These are phyloP conservation scores for Oreochromis mossambicus DNA, from an alignment of 2,797 vertebrate species.

Conservation along the genomic window DNA sequence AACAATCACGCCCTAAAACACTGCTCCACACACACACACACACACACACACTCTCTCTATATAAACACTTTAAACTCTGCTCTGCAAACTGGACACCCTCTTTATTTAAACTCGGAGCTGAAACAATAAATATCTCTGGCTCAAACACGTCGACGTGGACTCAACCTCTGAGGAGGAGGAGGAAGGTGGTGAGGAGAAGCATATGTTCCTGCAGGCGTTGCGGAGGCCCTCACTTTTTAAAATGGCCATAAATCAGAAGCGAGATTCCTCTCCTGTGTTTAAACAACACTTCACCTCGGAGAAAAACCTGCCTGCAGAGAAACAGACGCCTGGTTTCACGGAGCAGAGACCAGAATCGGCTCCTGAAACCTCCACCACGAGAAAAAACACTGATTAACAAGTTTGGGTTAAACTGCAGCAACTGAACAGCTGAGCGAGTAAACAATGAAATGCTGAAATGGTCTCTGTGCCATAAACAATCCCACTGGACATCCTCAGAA, in stretches of 20 bases:
- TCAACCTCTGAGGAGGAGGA: not conserved
- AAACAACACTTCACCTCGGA: not conserved
- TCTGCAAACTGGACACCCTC: constrained; percentile 2
- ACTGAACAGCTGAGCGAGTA: not conserved
- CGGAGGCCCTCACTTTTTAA: not conserved
- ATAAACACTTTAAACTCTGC: constrained; percentile 20
- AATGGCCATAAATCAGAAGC: constrained; percentile 22
- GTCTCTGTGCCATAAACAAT: not conserved
- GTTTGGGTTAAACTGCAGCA: not conserved
- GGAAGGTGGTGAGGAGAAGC: not conserved
- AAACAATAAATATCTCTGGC: constrained; percentile 39
- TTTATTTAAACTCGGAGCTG: constrained; percentile 22
- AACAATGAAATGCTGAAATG: not conserved
- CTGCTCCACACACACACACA: not conserved
- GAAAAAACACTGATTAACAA: not conserved
- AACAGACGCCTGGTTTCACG: not conserved
- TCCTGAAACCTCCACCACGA: not conserved
- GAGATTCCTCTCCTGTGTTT: constrained; percentile 4
- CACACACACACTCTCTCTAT: not conserved
- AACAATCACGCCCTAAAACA: constrained; percentile 29
- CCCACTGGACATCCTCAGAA: not conserved
- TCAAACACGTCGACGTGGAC: not conserved
- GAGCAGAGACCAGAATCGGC: not conserved
- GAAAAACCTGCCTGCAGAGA: not conserved
- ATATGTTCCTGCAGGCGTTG: constrained; percentile 11